phyloP scores from a whole-genome alignment of 2,797 vertebrate species.

The Bradypodion pumilum region DNA sequence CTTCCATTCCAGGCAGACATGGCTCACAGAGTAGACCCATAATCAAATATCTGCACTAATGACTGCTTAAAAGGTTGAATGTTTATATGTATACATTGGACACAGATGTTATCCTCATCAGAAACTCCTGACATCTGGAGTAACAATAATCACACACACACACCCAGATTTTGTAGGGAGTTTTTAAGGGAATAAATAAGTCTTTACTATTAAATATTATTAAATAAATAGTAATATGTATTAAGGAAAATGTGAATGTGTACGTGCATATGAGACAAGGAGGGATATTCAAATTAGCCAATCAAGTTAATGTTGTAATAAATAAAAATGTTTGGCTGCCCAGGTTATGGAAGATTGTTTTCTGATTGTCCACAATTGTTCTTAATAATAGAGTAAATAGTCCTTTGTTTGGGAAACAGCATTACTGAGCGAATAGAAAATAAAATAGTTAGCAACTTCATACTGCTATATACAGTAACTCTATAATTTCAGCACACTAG shows the following conservation, averaged over 20 bases:
- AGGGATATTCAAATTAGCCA: background rate
- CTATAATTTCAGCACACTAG: too few relatives aligned
- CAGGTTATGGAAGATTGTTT: background rate
- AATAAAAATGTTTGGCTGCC: background rate
- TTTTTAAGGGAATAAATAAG: background rate
- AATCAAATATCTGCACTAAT: background rate
- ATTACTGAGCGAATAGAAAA: background rate
- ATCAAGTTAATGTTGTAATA: background rate
- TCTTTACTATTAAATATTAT: too few relatives aligned
- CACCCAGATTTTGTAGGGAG: background rate
- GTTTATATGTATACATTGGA: background rate
- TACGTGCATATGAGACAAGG: too few relatives aligned
- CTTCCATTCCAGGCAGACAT: background rate
- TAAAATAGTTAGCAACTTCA: background rate
- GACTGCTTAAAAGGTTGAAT: background rate
- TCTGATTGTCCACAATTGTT: background rate
- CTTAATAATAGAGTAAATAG: background rate
- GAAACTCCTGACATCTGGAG: background rate
- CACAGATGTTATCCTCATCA: background rate
- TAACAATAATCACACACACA: too few relatives aligned
- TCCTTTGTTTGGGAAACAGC: background rate
- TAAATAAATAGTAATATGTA: background rate
- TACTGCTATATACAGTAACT: background rate
- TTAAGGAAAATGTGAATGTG: too few relatives aligned
- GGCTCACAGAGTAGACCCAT: background rate